Percentiles rank a stretch among this genome's conserved stretches.
phyloP scores from a whole-genome alignment of 2,888 invertebrate species.

The Trissolcus japonicus region DNA sequence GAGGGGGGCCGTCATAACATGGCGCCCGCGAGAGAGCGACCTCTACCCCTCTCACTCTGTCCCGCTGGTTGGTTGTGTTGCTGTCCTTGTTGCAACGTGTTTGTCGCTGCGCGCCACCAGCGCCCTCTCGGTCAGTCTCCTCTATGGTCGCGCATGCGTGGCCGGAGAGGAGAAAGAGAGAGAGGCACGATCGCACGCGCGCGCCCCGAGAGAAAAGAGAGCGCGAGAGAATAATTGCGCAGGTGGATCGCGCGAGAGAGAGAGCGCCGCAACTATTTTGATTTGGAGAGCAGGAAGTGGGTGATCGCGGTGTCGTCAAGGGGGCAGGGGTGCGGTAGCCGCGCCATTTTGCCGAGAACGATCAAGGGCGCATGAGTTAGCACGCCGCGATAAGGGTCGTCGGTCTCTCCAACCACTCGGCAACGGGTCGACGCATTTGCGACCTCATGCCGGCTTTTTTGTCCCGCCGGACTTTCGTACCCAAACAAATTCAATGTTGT shows the following conservation, averaged over 20 bases:
- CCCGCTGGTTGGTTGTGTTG: background rate
- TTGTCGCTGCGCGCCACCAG: slow-evolving; percentile 16
- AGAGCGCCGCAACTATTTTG: background rate
- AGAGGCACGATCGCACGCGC: background rate
- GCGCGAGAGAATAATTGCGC: slow-evolving; percentile 1
- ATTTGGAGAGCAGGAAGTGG: slow-evolving; percentile 2
- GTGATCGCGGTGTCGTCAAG: background rate
- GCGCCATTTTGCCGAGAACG: slow-evolving; percentile 28
- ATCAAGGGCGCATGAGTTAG: slow-evolving; percentile 14
- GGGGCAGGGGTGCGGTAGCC: slow-evolving; percentile 13
- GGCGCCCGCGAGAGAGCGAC: slow-evolving; percentile 64
- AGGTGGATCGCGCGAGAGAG: background rate
- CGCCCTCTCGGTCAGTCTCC: background rate
- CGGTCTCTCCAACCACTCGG: background rate
- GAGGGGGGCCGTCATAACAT: slow-evolving; percentile 74
- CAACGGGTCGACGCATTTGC: too few species aligned
- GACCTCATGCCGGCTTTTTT: too few species aligned
- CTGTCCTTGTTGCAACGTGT: slow-evolving; percentile 17
- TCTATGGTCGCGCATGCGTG: slow-evolving; percentile 7
- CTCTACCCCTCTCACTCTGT: slow-evolving; percentile 15
- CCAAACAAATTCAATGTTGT: too few species aligned
- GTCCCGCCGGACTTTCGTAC: too few species aligned
- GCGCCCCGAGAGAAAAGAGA: background rate
- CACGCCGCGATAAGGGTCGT: slow-evolving; percentile 8
- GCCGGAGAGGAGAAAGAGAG: background rate